Evolutionary conservation across 2,888 invertebrate genomes (phyloP).

Genomic region (Hemaris fuciformis): DNA sequence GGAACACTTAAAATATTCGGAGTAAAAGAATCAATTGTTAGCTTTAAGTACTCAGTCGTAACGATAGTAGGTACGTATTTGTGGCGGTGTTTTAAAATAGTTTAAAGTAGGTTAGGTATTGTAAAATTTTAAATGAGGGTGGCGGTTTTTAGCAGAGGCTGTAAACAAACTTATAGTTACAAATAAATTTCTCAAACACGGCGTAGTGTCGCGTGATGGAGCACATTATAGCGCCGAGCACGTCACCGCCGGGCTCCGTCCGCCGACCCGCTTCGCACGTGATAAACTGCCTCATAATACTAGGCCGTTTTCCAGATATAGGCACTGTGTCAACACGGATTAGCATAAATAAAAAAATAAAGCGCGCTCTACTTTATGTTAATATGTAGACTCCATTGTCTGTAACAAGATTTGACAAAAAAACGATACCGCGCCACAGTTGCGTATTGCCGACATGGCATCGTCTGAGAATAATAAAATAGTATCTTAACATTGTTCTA

Average conservation of each 20-base stretch:
- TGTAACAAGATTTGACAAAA: neutral
- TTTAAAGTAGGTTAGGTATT: neutral
- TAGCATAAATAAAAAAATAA: constrained; percentile 11
- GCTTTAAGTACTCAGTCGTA: neutral
- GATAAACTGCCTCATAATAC: constrained; percentile 55
- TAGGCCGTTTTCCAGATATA: constrained; percentile 37
- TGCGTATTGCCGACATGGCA: neutral
- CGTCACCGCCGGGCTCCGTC: constrained; percentile 53
- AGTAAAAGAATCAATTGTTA: neutral
- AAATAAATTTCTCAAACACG: constrained; percentile 55
- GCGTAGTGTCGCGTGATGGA: constrained; percentile 65
- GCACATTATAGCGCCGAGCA: constrained; percentile 61
- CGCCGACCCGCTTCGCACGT: constrained; percentile 59
- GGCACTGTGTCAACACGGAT: constrained; percentile 20
- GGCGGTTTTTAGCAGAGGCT: constrained; percentile 25
- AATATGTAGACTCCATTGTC: constrained; percentile 11
- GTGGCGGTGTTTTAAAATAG: neutral
- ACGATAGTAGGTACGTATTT: neutral
- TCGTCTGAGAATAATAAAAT: neutral
- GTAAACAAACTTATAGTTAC: constrained; percentile 36
- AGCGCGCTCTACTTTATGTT: constrained; percentile 5
- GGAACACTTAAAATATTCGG: neutral
- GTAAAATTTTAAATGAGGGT: constrained; percentile 8
- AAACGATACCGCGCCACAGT: neutral
- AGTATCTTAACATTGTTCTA: neutral